A percentile compares a stretch with the other conserved stretches of the same genome.
These are phyloP conservation scores for Schizotus pectinicornis DNA, from an alignment of 2,888 invertebrate species.

Conservation along the genomic window DNA sequence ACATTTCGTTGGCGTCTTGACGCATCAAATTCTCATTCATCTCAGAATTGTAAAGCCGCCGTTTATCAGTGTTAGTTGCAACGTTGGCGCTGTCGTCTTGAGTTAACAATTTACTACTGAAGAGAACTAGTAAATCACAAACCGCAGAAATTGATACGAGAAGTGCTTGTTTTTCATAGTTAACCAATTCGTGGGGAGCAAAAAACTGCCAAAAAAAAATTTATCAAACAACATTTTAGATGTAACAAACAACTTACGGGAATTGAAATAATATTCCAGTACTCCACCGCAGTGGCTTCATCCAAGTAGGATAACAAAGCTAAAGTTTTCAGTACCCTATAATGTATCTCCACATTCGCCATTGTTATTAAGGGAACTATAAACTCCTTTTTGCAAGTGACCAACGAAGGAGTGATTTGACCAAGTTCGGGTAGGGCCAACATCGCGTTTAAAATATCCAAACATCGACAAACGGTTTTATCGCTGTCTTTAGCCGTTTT, in stretches of 20 bases:
- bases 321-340: conserved; percentile 40
- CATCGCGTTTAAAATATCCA: conserved; percentile 40
- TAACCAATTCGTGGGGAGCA: background rate
- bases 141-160: conserved; percentile 36
- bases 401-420: conserved; percentile 30
- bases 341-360: conserved; percentile 34
- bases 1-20: too few relatives aligned
- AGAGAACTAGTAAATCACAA: conserved; percentile 30
- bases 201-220: conserved; percentile 1
- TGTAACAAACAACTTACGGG: conserved; percentile 40
- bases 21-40: too few relatives aligned
- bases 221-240: conserved; percentile 5
- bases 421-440: conserved; percentile 23
- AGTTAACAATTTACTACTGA: background rate
- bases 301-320: conserved; percentile 39
- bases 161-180: conserved; percentile 20
- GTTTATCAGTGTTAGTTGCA: too few relatives aligned
- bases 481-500: conserved; percentile 18
- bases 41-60: too few relatives aligned
- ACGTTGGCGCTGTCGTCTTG: too few relatives aligned
- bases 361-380: conserved; percentile 36
- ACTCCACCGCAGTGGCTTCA: conserved; percentile 34
- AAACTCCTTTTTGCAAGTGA: conserved; percentile 39
- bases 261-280: conserved; percentile 37
- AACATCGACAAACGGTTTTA: conserved; percentile 37